Conservation (phyloP, 1,140 invertebrate species). For the Hylyphantes graminicola region DNA sequence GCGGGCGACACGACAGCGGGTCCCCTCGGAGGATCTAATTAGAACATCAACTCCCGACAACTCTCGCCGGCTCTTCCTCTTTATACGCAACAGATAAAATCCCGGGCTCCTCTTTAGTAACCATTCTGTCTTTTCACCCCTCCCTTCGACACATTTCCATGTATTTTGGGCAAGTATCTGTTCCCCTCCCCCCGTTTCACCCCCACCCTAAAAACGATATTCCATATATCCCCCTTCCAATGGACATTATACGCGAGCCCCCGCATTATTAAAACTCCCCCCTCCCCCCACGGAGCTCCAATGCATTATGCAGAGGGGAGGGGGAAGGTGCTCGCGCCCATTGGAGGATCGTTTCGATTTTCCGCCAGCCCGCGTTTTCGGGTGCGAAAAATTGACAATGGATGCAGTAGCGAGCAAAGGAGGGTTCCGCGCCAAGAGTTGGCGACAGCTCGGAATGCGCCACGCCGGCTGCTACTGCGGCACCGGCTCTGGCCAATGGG, state of each 20-base stretch:
- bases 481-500: constrained; percentile 50
- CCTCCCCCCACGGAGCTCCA: background rate
- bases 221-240: background rate
- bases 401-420: constrained; percentile 10
- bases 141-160: constrained; percentile 41
- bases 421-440: constrained; percentile 36
- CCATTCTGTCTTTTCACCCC: constrained; percentile 41
- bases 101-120: constrained; percentile 42
- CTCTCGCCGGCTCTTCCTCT: background rate
- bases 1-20: constrained; percentile 40
- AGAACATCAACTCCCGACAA: constrained; percentile 51
- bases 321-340: constrained; percentile 27
- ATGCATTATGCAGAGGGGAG: constrained; percentile 51
- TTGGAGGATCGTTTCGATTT: constrained; percentile 53
- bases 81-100: constrained; percentile 57
- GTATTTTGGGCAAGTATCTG: constrained; percentile 36
- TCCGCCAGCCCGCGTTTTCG: constrained; percentile 48
- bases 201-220: constrained; percentile 2
- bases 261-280: constrained; percentile 33
- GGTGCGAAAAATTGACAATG: constrained; percentile 60
- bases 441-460: constrained; percentile 45
- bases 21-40: constrained; percentile 45
- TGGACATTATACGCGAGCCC: background rate
- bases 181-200: background rate
- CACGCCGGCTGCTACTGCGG: constrained; percentile 46